Base-by-base conservation (phyloP, 2,797 vertebrate species). In the Hirundo rustica region DNA sequence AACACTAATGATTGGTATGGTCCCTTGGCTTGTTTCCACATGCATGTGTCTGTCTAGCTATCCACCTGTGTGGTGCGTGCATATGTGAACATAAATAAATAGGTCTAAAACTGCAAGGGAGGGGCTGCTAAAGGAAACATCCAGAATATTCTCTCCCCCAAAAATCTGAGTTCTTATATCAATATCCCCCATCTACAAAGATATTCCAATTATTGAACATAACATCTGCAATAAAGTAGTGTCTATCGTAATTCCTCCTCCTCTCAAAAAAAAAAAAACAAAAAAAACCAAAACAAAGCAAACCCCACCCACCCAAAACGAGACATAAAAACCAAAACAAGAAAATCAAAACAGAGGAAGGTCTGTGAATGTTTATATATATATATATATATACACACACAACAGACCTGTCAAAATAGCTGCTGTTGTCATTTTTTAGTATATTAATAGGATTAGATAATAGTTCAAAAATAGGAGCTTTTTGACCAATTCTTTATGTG, bases 341-440 rank as follows among this genome's bases (percentile, higher is more conserved):
- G 16, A 21, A 17, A 7, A 23, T 26, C 10, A 21, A n/a, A 27
- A 3, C 7, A 8, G 8, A 20, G 2, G 2, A 2, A 17, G 3
- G 4, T 42, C 14, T 53, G 9, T 75, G 11, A 79, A 60, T 27
- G 7, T 38, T 38, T 38, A 38, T 38, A 38, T 38, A 38, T 38
- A 38, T 38, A 10, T 38, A 38, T 38, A 12, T 38, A 38, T 38
- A 5, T 38, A 38, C n/a, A n/a, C n/a, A n/a, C n/a, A 53, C 13
- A 60, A 53, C 7, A 54, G 26, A 54, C 8, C 22, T 65, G 30
- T 26, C 27, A 58, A 76, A 48, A 65, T 26, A 30, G 11, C 11
- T 76, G 3, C 6, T 65, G 11, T 10, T 42, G 8, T 25, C 2
- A 15, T 32, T 48, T 86, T 53, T 71, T 47, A 36, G 10, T 19